Evolutionary conservation across 2,888 invertebrate species (phyloP).

Genomic region (Eilema depressum): DNA sequence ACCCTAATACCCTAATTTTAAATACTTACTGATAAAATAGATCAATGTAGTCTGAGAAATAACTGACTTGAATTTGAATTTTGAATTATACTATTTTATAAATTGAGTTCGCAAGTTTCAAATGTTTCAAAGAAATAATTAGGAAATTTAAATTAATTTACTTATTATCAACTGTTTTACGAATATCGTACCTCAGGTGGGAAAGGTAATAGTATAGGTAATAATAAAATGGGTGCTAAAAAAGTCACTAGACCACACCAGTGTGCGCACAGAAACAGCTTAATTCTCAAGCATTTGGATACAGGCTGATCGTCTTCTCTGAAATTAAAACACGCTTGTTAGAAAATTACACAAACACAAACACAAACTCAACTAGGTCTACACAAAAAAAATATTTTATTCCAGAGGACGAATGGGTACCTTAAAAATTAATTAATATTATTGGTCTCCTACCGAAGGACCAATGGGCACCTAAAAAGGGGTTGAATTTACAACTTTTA

Average conservation of each 20-base stretch:
- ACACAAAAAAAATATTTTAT: no score
- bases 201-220: conserved; percentile 40
- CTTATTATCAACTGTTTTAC: neutral
- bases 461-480: no score
- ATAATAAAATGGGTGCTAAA: conserved; percentile 32
- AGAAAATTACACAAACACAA: neutral
- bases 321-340: conserved; percentile 11
- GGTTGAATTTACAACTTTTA: no score
- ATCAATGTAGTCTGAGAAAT: no score
- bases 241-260: conserved; percentile 43
- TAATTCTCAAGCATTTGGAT: conserved; percentile 15
- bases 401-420: neutral
- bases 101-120: neutral
- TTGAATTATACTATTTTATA: neutral
- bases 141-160: neutral
- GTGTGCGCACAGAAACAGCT: conserved; percentile 18
- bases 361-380: neutral
- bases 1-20: no score
- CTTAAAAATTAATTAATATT: no score
- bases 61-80: no score
- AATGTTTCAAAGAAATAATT: neutral
- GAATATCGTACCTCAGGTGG: conserved; percentile 40
- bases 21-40: no score
- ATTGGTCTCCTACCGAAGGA: no score
- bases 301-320: conserved; percentile 27